phyloP scores from a whole-genome alignment of 2,888 invertebrate species.

The Aelia acuminata region DNA sequence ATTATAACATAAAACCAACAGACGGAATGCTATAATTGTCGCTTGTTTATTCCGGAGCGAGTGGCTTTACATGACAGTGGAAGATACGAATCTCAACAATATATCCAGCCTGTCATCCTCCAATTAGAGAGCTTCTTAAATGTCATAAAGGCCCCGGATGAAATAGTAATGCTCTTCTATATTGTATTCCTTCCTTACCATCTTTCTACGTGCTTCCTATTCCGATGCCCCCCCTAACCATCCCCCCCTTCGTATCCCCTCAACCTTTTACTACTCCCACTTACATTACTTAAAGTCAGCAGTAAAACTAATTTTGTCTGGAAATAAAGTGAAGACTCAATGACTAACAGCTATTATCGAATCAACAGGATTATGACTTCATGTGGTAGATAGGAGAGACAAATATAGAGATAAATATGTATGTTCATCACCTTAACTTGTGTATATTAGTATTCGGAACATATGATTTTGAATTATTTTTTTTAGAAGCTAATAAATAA shows the following conservation, averaged over 20 bases:
- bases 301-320: neutral
- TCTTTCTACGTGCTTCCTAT: conserved; percentile 50
- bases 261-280: neutral
- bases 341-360: no score
- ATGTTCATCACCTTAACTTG: no score
- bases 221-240: neutral
- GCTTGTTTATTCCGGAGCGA: neutral
- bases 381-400: no score
- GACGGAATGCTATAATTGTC: conserved; percentile 52
- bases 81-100: conserved; percentile 52
- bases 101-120: conserved; percentile 52
- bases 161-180: conserved; percentile 52
- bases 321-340: no score
- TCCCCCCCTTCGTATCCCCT: no score
- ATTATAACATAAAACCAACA: conserved; percentile 53
- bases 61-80: conserved; percentile 10
- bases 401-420: no score
- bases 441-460: no score
- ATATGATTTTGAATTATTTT: no score
- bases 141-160: conserved; percentile 48
- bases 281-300: neutral
- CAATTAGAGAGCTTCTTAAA: conserved; percentile 52
- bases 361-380: no score
- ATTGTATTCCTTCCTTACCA: conserved; percentile 50
- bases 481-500: no score